A percentile compares a stretch with the other conserved stretches of the same genome.
phyloP scores from a whole-genome alignment of 2,113 vertebrate genomes.

The Paramormyrops kingsleyae region DNA sequence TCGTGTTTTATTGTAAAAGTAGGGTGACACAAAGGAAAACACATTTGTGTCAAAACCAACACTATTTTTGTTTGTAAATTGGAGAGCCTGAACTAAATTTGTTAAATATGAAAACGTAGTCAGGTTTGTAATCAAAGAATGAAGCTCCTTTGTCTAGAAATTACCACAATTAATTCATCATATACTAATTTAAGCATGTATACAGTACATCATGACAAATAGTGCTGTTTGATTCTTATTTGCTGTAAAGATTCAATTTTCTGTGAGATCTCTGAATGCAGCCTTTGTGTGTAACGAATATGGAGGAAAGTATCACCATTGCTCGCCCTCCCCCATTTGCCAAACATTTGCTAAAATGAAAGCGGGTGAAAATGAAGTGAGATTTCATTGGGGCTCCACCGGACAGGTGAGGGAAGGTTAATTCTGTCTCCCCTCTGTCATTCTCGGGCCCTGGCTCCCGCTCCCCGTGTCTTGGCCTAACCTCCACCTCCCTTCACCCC shows the following conservation, averaged over 20 bases:
- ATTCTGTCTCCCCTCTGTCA: background rate
- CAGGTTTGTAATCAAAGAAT: background rate
- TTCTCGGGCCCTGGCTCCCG: background rate
- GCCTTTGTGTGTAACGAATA: background rate
- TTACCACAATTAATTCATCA: background rate
- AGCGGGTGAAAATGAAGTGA: constrained; percentile 16
- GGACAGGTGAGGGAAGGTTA: constrained; percentile 1
- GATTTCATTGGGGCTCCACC: constrained; percentile 6
- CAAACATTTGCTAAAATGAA: background rate
- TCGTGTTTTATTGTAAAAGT: background rate
- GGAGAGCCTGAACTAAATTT: background rate
- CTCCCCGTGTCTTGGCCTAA: background rate
- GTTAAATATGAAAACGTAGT: background rate
- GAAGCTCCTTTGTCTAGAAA: background rate
- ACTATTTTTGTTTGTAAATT: background rate
- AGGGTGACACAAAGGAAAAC: background rate
- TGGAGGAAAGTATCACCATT: background rate
- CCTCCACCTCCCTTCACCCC: background rate
- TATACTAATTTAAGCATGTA: background rate
- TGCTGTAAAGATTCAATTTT: background rate
- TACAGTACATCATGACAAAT: background rate
- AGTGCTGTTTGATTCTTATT: background rate
- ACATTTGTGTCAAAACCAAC: background rate
- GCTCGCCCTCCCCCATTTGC: background rate
- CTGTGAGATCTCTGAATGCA: background rate